Conservation (phyloP, 2,888 invertebrate species). For the Agrochola litura region DNA sequence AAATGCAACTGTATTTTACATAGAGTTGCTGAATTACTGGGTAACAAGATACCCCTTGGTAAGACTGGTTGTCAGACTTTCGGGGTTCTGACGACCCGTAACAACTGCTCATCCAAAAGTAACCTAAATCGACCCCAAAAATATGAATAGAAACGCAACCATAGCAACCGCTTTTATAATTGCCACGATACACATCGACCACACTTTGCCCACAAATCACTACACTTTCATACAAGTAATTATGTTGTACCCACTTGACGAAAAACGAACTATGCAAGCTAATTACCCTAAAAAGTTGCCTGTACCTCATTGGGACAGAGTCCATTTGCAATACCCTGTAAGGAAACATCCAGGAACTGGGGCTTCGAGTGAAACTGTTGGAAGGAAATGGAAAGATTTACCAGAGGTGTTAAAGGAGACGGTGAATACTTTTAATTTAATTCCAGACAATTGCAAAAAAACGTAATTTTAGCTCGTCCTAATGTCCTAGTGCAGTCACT, state of each 20-base stretch:
- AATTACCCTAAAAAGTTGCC: slow-evolving; percentile 77
- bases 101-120: neutral
- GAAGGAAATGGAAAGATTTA: slow-evolving; percentile 73
- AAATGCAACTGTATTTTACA: neutral
- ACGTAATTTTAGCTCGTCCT: neutral
- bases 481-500: neutral
- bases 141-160: slow-evolving; percentile 4
- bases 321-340: slow-evolving; percentile 80
- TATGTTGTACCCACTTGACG: slow-evolving; percentile 34
- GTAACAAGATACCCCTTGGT: neutral
- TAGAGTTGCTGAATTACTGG: neutral
- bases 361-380: slow-evolving; percentile 78
- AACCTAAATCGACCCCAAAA: neutral
- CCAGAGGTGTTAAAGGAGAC: slow-evolving; percentile 75
- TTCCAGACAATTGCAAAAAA: neutral
- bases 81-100: neutral
- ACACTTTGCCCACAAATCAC: slow-evolving; percentile 9
- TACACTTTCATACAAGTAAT: neutral
- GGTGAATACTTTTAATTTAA: slow-evolving; percentile 62
- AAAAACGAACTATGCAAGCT: slow-evolving; percentile 77
- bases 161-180: slow-evolving; percentile 42
- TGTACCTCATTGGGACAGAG: slow-evolving; percentile 77
- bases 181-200: slow-evolving; percentile 31
- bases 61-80: neutral
- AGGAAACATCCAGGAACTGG: slow-evolving; percentile 76